Conservation (phyloP, 92 coral and sea anemone species). For the Zoanthus sansibaricus region DNA sequence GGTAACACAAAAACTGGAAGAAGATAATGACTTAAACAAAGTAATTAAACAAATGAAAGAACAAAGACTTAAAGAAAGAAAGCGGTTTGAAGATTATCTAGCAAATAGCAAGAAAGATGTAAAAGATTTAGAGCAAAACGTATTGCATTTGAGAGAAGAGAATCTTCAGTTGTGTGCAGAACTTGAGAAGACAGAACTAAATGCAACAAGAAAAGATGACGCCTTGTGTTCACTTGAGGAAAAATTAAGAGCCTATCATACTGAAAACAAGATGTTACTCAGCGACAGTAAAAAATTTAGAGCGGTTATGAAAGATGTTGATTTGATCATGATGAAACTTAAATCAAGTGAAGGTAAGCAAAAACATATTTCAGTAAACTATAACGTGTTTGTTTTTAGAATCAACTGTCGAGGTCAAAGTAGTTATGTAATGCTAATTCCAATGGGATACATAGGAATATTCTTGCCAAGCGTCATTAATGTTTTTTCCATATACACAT, state of each 20-base stretch:
- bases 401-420: too few species aligned
- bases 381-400: background rate
- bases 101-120: background rate
- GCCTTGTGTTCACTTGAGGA: conserved; percentile 24
- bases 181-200: conserved; percentile 20
- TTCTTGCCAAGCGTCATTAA: too few species aligned
- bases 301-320: conserved; percentile 6
- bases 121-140: conserved; percentile 22
- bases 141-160: conserved; percentile 21
- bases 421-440: too few species aligned
- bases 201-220: background rate
- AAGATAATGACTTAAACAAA: conserved; percentile 1
- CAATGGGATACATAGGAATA: too few species aligned
- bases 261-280: conserved; percentile 10
- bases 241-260: conserved; percentile 2
- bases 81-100: conserved; percentile 13
- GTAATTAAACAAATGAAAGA: background rate
- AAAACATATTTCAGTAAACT: background rate
- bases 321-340: conserved; percentile 18
- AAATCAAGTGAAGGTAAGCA: conserved; percentile 37
- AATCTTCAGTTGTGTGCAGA: conserved; percentile 28
- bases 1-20: background rate
- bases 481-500: too few species aligned
- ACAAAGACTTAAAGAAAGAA: conserved; percentile 16
- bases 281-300: conserved; percentile 25